Conservation (phyloP, 2,113 vertebrate species). For the Syngnathoides biaculeatus region DNA sequence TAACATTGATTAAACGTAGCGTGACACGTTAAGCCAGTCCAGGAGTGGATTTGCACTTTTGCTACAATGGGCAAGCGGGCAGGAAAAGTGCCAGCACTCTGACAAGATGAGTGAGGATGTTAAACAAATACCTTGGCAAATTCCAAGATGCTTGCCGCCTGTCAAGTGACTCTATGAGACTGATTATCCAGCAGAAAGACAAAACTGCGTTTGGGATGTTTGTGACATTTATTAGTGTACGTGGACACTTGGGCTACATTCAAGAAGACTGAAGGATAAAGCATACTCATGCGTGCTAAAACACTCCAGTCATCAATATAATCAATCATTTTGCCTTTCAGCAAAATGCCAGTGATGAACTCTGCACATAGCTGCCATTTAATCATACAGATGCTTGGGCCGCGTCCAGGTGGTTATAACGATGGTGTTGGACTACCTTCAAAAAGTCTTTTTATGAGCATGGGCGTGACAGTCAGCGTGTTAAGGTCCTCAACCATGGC, state of each 20-base stretch:
- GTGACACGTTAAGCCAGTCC: background rate
- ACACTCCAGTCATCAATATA: constrained; percentile 29
- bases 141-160: background rate
- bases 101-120: constrained; percentile 26
- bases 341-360: constrained; percentile 34
- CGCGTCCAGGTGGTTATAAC: constrained; percentile 9
- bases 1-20: background rate
- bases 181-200: constrained; percentile 5
- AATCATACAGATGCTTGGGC: constrained; percentile 35
- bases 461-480: background rate
- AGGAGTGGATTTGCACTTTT: constrained; percentile 1
- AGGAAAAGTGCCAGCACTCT: constrained; percentile 32
- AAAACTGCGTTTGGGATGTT: background rate
- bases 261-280: constrained; percentile 2
- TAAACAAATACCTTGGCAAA: constrained; percentile 26
- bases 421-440: background rate
- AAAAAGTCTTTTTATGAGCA: constrained; percentile 22
- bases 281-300: background rate
- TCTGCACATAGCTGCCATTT: constrained; percentile 35
- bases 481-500: constrained; percentile 21
- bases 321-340: constrained; percentile 47
- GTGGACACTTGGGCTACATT: background rate
- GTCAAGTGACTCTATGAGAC: constrained; percentile 20
- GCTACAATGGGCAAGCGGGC: constrained; percentile 9
- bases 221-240: constrained; percentile 1